phyloP scores from a whole-genome alignment of 2,113 vertebrate genomes.

The Amphiprion ocellaris region DNA sequence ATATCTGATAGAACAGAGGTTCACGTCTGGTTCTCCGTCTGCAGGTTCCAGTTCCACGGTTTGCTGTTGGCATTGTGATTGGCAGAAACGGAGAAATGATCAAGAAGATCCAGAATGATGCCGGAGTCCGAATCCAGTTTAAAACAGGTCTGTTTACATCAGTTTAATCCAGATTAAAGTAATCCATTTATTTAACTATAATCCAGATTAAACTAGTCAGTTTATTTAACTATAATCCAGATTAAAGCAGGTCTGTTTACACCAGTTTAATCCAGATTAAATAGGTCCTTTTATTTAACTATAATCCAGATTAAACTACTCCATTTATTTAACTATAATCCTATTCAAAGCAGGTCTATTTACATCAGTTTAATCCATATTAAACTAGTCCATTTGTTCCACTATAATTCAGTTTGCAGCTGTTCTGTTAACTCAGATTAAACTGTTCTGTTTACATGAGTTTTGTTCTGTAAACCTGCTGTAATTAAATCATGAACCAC shows the following conservation, averaged over 20 bases:
- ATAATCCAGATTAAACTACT: slow-evolving; percentile 68
- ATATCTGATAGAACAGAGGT: not conserved
- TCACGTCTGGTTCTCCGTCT: not conserved
- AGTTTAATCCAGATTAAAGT: not conserved
- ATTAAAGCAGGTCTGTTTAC: slow-evolving; percentile 85
- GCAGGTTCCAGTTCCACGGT: slow-evolving; percentile 94
- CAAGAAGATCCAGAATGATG: slow-evolving; percentile 97
- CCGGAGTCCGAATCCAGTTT: slow-evolving; percentile 96
- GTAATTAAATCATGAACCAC: too few species aligned
- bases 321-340: slow-evolving; percentile 68
- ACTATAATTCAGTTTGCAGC: too few species aligned
- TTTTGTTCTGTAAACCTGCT: too few species aligned
- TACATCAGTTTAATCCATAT: not conserved
- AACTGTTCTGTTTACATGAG: too few species aligned
- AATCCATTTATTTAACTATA: too few species aligned
- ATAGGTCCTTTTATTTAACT: too few species aligned
- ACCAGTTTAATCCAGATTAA: not conserved
- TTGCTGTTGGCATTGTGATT: slow-evolving; percentile 96
- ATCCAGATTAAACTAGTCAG: too few species aligned
- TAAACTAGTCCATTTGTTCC: not conserved
- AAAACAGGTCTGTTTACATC: slow-evolving; percentile 89
- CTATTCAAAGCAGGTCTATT: slow-evolving; percentile 95
- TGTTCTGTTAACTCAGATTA: too few species aligned
- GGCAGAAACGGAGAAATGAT: slow-evolving; percentile 98
- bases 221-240: too few species aligned